Evolutionary conservation across 2,113 vertebrate genomes (phyloP), one percentile per base, ranked within the genome.

Genomic region (Tragelaphus scriptus): DNA sequence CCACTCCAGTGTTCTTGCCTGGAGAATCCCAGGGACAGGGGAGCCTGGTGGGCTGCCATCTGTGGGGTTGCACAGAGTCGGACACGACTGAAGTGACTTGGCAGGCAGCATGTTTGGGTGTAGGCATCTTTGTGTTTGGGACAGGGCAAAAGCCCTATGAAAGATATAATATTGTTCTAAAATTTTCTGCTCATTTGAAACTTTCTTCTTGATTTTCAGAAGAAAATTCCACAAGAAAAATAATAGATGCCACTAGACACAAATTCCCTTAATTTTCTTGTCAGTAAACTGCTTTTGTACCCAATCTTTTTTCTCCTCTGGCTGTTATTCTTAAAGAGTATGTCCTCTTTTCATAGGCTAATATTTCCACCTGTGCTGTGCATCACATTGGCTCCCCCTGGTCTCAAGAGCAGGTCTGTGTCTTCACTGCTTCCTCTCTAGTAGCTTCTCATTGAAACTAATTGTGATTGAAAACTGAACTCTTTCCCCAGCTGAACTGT

Each of bases 231-330:
- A 71, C 13, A 53, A 17, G 51, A 81, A 77, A 93, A 85, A 82
- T 63, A 63, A 49, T n/a, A 47, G 28, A 95, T 87, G 13, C 14
- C 59, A 56, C 40, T 87, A 95, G 44, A 91, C 17, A 87, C 30
- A 87, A 49, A 91, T 93, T 82, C 7, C 36, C n/a, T 59, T 36
- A 55, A 82, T 90, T 90, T 90, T 90, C 59, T 97, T 93, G 71
- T 93, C 55, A 63, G 59, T 23, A 75, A 55, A 51, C 44, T 75
- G 10, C 59, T 55, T 90, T 93, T 91, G 36, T 75, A 63, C 47
- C 44, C 44, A 81, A 19, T 93, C 81, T 71, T 93, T 47, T n/a
- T 12, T 80, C 59, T 90, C 86, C n/a, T 86, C 47, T 58, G 44
- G 80, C 68, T 71, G n/a, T 90, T 80, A 81, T 68, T 95, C 17